Percentiles rank a stretch among this genome's conserved stretches.
phyloP scores from a whole-genome alignment of 2,113 vertebrate genomes.

The Trochalopteron elliotii region DNA sequence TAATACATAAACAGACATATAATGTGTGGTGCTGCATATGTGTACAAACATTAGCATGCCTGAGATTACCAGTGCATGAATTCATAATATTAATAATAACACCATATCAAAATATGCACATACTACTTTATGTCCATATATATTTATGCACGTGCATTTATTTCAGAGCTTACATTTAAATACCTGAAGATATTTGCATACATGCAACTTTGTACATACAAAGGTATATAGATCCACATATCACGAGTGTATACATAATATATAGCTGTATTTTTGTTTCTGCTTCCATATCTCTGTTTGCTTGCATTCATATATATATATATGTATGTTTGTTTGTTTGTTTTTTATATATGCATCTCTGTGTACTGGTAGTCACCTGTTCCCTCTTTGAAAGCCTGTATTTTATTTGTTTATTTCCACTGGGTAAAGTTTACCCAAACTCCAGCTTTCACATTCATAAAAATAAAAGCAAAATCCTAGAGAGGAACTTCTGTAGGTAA shows the following conservation, averaged over 20 bases:
- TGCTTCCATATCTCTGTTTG: background rate
- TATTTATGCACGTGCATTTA: background rate
- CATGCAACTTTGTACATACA: background rate
- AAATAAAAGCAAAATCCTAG: background rate
- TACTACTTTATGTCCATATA: background rate
- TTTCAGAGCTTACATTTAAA: background rate
- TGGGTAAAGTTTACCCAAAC: background rate
- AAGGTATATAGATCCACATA: background rate
- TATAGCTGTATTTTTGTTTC: background rate
- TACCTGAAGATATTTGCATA: background rate
- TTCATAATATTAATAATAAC: background rate
- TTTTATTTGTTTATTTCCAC: background rate
- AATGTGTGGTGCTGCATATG: background rate
- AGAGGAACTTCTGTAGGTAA: background rate
- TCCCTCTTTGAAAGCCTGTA: background rate
- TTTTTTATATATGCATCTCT: background rate
- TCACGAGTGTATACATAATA: background rate
- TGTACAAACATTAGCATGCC: background rate
- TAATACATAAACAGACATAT: background rate
- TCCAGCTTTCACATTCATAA: background rate
- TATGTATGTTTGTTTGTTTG: background rate
- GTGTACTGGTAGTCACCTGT: background rate
- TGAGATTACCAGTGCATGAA: background rate
- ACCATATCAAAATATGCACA: background rate
- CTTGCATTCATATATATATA: background rate